phyloP scores from a whole-genome alignment of 2,888 invertebrate genomes.

The Hecatera dysodea region DNA sequence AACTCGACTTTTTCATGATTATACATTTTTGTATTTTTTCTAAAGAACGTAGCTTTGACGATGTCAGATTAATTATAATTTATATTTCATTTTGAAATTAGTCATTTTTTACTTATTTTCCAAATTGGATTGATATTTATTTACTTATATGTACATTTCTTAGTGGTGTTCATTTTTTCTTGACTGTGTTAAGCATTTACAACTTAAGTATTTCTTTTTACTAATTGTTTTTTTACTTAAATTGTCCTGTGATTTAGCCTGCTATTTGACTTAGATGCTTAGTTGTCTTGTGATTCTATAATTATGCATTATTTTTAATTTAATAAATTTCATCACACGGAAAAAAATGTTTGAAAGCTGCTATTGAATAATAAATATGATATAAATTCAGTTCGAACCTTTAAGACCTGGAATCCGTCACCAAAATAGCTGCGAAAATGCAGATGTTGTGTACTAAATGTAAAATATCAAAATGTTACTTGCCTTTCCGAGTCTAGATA shows the following conservation, averaged over 20 bases:
- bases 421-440: background rate
- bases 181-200: background rate
- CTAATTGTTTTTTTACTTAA: background rate
- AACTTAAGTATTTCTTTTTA: background rate
- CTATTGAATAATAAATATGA: background rate
- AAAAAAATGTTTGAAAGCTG: too few species aligned
- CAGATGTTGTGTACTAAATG: background rate
- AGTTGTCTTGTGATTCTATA: background rate
- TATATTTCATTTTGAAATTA: background rate
- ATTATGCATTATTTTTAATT: background rate
- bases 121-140: too few species aligned
- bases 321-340: too few species aligned
- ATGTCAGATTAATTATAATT: too few species aligned
- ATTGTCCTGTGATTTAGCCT: background rate
- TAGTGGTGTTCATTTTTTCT: background rate
- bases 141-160: background rate
- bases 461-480: constrained; percentile 17
- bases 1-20: background rate
- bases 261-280: background rate
- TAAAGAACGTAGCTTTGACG: too few species aligned
- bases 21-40: too few species aligned
- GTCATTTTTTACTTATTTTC: background rate
- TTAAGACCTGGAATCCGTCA: background rate
- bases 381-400: background rate
- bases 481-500: constrained; percentile 24